A percentile compares a stretch with the other conserved stretches of the same genome.
phyloP scores from a whole-genome alignment of 2,113 vertebrate genomes.

The Nanorana parkeri region DNA sequence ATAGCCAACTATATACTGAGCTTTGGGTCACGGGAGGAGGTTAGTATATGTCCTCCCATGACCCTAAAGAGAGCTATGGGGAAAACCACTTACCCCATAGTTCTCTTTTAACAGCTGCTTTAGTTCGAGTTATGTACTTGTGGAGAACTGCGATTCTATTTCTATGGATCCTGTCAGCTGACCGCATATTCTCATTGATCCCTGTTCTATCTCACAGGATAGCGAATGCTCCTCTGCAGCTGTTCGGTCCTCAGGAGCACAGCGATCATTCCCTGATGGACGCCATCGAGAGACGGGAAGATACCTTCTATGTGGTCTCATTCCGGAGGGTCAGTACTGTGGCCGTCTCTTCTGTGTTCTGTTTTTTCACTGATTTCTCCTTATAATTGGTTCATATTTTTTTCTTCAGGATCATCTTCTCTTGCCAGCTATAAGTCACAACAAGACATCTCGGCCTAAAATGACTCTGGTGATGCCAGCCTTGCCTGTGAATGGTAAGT shows the following conservation, averaged over 20 bases:
- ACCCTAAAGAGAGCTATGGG: too few relatives aligned
- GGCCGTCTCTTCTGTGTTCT: not conserved
- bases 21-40: too few relatives aligned
- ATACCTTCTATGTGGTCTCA: conserved; percentile 91
- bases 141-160: not conserved
- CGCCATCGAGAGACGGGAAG: conserved; percentile 87
- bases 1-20: too few relatives aligned
- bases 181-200: not conserved
- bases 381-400: not conserved
- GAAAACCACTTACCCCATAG: too few relatives aligned
- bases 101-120: too few relatives aligned
- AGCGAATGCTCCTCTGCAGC: conserved; percentile 80
- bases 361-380: not conserved
- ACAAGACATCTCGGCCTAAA: conserved; percentile 88
- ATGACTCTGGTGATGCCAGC: conserved; percentile 95
- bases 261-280: conserved; percentile 88
- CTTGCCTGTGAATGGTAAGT: conserved; percentile 88
- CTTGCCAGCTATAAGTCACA: conserved; percentile 90
- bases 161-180: not conserved
- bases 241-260: conserved; percentile 82
- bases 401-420: conserved; percentile 83
- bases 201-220: conserved; percentile 45
- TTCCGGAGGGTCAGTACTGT: conserved; percentile 82
- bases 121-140: too few relatives aligned
- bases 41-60: too few relatives aligned